Percentiles rank a stretch among this genome's conserved stretches.
Conservation (phyloP, 2,888 invertebrate genomes). For the Mylabris sibirica region DNA sequence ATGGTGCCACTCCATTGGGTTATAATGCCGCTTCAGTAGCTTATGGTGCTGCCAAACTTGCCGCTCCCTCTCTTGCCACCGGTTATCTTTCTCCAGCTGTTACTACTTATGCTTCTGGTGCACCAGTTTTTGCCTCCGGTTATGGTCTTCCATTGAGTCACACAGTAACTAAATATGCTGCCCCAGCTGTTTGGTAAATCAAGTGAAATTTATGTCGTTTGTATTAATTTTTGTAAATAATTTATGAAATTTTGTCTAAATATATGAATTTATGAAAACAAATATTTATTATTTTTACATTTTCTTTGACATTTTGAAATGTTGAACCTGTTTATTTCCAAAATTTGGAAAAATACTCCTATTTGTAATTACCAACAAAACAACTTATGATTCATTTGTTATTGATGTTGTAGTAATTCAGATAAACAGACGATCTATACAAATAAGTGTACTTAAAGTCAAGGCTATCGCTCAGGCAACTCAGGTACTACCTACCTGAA, state of each 20-base stretch:
- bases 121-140: neutral
- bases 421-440: too few relatives aligned
- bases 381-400: too few relatives aligned
- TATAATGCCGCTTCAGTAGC: conserved; percentile 4
- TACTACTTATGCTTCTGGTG: neutral
- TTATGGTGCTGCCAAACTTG: neutral
- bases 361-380: too few relatives aligned
- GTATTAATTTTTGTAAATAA: conserved; percentile 5
- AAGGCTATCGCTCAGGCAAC: too few relatives aligned
- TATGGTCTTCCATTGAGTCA: conserved; percentile 9
- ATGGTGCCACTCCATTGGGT: conserved; percentile 26
- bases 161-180: conserved; percentile 34
- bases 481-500: too few relatives aligned
- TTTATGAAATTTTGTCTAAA: conserved; percentile 3
- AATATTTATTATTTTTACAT: neutral
- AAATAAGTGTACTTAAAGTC: too few relatives aligned
- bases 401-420: too few relatives aligned
- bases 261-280: conserved; percentile 7
- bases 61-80: neutral
- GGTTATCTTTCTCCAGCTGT: neutral
- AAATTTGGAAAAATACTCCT: too few relatives aligned
- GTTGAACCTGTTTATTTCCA: neutral
- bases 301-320: neutral
- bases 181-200: conserved; percentile 29
- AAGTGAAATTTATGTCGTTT: neutral